phyloP scores from a whole-genome alignment of 2,113 vertebrate genomes.

The Pyxicephalus adspersus region DNA sequence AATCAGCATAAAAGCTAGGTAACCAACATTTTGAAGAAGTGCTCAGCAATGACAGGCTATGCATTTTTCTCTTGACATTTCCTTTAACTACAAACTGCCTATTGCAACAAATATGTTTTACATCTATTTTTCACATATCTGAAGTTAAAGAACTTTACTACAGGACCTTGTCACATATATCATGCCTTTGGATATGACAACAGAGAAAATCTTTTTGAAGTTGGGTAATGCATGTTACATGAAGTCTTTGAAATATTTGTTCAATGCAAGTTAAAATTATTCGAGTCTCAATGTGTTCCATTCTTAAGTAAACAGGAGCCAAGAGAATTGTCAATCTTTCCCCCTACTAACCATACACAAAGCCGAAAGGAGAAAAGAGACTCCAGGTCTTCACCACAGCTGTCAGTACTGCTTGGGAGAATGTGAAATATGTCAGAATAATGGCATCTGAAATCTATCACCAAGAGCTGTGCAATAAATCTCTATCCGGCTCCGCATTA shows the following conservation, averaged over 20 bases:
- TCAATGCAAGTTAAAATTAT: not conserved
- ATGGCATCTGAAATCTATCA: not conserved
- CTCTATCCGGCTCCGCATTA: not conserved
- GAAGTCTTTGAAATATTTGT: slow-evolving; percentile 5
- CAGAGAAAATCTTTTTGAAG: slow-evolving; percentile 3
- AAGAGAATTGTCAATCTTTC: not conserved
- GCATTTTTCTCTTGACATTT: no score
- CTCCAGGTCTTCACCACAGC: not conserved
- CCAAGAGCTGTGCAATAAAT: not conserved
- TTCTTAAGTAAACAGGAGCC: not conserved
- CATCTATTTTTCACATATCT: no score
- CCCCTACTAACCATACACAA: not conserved
- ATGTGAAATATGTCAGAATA: not conserved
- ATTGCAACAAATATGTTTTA: no score
- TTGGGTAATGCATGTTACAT: not conserved
- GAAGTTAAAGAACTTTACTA: no score
- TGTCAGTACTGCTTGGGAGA: not conserved
- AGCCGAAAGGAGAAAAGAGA: not conserved
- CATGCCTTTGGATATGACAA: not conserved
- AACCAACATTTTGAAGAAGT: no score
- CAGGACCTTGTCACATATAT: no score
- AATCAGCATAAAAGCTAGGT: no score
- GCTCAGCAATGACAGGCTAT: no score
- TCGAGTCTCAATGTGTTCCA: not conserved
- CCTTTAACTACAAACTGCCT: no score